phyloP scores from a whole-genome alignment of 2,888 invertebrate genomes.

The Psylliodes chrysocephalus region DNA sequence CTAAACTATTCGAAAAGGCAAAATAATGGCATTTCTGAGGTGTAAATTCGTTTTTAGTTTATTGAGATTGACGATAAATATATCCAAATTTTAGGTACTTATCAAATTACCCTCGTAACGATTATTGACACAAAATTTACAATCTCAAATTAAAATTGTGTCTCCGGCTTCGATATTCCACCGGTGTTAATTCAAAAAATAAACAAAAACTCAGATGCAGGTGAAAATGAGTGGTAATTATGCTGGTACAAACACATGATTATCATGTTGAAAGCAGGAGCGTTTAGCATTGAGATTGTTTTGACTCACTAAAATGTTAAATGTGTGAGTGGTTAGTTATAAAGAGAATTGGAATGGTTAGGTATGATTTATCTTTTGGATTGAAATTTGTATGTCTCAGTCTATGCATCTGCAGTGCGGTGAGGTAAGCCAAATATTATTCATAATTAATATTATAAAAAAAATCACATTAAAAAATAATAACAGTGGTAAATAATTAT shows the following conservation, averaged over 20 bases:
- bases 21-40: too few species aligned
- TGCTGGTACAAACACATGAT: constrained; percentile 49
- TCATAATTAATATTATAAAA: too few species aligned
- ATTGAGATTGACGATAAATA: too few species aligned
- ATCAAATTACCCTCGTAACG: too few species aligned
- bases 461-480: too few species aligned
- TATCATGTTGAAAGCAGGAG: constrained; percentile 35
- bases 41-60: too few species aligned
- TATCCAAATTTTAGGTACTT: too few species aligned
- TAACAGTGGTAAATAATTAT: too few species aligned
- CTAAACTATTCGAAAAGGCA: too few species aligned
- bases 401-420: too few species aligned
- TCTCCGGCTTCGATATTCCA: constrained; percentile 30
- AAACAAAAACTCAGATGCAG: constrained; percentile 54
- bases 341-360: neutral
- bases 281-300: constrained; percentile 1
- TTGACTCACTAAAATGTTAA: neutral
- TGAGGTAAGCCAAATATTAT: too few species aligned
- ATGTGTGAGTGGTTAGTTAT: neutral
- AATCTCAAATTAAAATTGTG: constrained; percentile 31
- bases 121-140: neutral
- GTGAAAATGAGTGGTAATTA: constrained; percentile 58
- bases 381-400: neutral
- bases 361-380: neutral
- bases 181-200: constrained; percentile 49